phyloP scores from a whole-genome alignment of 2,888 invertebrate species.

The Torymus tubicola region DNA sequence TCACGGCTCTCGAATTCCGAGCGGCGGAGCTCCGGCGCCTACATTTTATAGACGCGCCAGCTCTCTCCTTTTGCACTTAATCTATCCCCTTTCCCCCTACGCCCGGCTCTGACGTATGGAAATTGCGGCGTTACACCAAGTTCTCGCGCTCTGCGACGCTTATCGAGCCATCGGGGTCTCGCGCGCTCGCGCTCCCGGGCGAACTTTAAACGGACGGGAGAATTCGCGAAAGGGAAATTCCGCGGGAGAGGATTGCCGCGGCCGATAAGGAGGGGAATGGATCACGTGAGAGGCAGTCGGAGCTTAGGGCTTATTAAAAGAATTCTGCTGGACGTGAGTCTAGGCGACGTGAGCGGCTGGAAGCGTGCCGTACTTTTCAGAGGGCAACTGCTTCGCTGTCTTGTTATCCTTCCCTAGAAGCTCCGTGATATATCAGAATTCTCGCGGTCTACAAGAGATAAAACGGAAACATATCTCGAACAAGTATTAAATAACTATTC shows the following conservation, averaged over 20 bases:
- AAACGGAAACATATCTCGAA: no score
- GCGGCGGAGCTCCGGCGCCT: neutral
- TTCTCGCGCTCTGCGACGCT: constrained; percentile 16
- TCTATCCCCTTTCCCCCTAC: no score
- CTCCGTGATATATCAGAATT: no score
- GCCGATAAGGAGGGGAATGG: constrained; percentile 11
- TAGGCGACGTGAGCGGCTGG: no score
- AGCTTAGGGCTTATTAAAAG: constrained; percentile 10
- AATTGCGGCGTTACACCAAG: constrained; percentile 21
- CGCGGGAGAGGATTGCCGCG: neutral
- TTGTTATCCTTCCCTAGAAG: no score
- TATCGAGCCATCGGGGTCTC: constrained; percentile 33
- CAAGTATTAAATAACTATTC: no score
- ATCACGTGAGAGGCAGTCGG: neutral
- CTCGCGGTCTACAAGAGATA: no score
- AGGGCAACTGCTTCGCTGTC: no score
- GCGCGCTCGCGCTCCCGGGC: neutral
- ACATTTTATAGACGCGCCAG: no score
- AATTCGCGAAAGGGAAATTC: constrained; percentile 15
- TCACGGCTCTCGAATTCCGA: neutral
- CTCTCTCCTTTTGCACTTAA: no score
- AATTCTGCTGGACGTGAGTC: neutral
- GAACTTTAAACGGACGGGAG: constrained; percentile 29
- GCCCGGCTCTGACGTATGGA: constrained; percentile 31
- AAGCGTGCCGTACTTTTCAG: no score